Percentiles rank a stretch among this genome's conserved stretches.
phyloP scores from a whole-genome alignment of 2,113 vertebrate species.

The Pangasianodon gigas region DNA sequence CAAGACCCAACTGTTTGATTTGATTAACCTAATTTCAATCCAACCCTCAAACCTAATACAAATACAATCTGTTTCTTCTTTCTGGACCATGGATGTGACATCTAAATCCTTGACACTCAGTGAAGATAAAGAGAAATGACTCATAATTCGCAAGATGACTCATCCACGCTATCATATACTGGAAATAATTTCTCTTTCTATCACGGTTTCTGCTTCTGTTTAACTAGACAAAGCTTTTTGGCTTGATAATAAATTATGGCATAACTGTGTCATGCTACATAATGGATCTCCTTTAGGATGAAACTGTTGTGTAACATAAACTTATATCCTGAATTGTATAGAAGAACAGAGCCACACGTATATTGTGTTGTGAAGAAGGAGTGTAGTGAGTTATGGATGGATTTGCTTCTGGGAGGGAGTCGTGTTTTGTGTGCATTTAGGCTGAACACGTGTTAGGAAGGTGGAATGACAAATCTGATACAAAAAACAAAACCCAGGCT shows the following conservation, averaged over 20 bases:
- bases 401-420: slow-evolving; percentile 3
- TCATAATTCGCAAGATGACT: slow-evolving; percentile 24
- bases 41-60: background rate
- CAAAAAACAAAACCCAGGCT: slow-evolving; percentile 21
- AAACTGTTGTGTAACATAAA: background rate
- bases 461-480: background rate
- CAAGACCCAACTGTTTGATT: background rate
- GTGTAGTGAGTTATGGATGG: background rate
- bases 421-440: slow-evolving; percentile 12
- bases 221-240: background rate
- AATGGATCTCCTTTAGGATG: background rate
- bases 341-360: background rate
- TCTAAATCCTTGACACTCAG: slow-evolving; percentile 15
- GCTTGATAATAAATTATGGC: background rate
- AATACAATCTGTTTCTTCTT: background rate
- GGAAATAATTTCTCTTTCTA: background rate
- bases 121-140: slow-evolving; percentile 12
- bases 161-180: background rate
- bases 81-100: background rate
- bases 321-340: background rate
- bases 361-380: background rate
- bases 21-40: slow-evolving; percentile 1
- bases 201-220: background rate
- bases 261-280: background rate
- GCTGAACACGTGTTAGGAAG: background rate